These are phyloP conservation scores for Amblyjoppa fuscipennis DNA, from an alignment of 2,888 invertebrate genomes.

Conservation along the genomic window DNA sequence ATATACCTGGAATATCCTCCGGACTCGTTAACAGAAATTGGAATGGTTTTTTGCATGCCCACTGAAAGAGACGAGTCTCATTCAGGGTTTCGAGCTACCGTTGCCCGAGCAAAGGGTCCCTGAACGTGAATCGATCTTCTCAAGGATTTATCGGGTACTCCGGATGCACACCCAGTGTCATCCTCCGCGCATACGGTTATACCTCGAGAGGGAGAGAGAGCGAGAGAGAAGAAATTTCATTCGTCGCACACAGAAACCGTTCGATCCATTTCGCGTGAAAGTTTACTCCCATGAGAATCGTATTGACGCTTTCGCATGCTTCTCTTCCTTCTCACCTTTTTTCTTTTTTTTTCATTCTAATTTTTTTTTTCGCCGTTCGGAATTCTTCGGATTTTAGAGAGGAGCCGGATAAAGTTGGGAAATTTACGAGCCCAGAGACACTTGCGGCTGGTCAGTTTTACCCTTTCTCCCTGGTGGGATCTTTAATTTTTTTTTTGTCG, in stretches of 20 bases:
- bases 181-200: conserved; percentile 28
- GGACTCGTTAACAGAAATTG: conserved; percentile 41
- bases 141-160: conserved; percentile 43
- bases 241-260: conserved; percentile 14
- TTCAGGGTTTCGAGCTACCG: conserved; percentile 42
- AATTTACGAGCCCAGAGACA: conserved; percentile 8
- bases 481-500: background rate
- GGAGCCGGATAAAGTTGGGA: conserved; percentile 30
- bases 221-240: conserved; percentile 10
- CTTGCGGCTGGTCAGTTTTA: background rate
- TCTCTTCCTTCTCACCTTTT: conserved; percentile 8
- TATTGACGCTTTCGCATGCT: conserved; percentile 39
- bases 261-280: conserved; percentile 53
- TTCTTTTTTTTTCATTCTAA: conserved; percentile 9
- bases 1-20: conserved; percentile 35
- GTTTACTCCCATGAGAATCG: conserved; percentile 46
- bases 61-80: conserved; percentile 26
- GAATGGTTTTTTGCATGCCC: conserved; percentile 48
- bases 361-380: background rate
- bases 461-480: background rate
- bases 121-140: conserved; percentile 45
- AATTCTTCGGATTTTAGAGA: conserved; percentile 17
- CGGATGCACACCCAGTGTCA: conserved; percentile 30
- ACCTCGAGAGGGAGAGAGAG: background rate
- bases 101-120: conserved; percentile 23